A percentile compares a stretch with the other conserved stretches of the same genome.
These are phyloP conservation scores for Lasioglossum marginatum DNA, from an alignment of 2,888 invertebrate genomes.

Conservation along the genomic window DNA sequence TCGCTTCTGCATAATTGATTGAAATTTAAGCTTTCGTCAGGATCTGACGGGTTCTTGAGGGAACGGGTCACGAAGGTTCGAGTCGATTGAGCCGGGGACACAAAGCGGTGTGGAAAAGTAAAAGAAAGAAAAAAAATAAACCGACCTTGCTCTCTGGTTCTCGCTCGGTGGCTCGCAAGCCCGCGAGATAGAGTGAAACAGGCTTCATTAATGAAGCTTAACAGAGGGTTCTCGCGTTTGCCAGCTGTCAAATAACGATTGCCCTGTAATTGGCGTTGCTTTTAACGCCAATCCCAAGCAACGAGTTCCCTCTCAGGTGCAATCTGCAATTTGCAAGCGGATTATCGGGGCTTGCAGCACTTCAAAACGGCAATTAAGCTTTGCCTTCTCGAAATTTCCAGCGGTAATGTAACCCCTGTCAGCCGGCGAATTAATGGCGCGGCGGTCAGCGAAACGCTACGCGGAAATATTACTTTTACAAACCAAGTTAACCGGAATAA, in stretches of 20 bases:
- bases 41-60: not conserved
- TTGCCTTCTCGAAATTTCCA: slow-evolving; percentile 50
- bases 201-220: slow-evolving; percentile 6
- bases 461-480: slow-evolving; percentile 58
- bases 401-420: slow-evolving; percentile 42
- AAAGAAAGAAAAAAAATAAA: not conserved
- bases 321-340: slow-evolving; percentile 42
- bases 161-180: not conserved
- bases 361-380: slow-evolving; percentile 60
- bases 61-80: not conserved
- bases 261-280: slow-evolving; percentile 35
- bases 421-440: slow-evolving; percentile 46
- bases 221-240: slow-evolving; percentile 18
- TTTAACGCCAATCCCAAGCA: slow-evolving; percentile 18
- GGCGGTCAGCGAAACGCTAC: slow-evolving; percentile 43
- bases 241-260: slow-evolving; percentile 24
- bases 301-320: slow-evolving; percentile 20
- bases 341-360: slow-evolving; percentile 44
- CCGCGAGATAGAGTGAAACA: not conserved
- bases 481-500: slow-evolving; percentile 56
- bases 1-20: not conserved
- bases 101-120: not conserved
- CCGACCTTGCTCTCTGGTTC: not conserved
- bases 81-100: not conserved
- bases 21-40: not conserved